Percentiles rank a stretch among this genome's conserved stretches.
These are phyloP conservation scores for Balaeniceps rex DNA, from an alignment of 2,113 vertebrate genomes.

Conservation along the genomic window DNA sequence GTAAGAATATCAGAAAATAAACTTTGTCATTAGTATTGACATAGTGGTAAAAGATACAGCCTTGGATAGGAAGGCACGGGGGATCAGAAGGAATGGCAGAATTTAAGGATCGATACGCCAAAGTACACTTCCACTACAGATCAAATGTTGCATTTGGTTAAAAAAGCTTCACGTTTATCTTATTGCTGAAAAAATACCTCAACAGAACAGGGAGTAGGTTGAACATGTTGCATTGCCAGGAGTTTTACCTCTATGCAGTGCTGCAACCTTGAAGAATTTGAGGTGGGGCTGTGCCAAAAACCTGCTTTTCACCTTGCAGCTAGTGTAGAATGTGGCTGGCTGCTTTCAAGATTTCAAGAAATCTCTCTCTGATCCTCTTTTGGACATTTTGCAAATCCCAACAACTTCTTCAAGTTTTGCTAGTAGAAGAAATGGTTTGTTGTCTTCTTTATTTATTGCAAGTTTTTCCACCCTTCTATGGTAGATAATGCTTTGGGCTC, in stretches of 20 bases:
- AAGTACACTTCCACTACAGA: background rate
- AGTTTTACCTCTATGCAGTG: background rate
- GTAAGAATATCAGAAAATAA: background rate
- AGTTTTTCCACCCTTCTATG: background rate
- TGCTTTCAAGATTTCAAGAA: background rate
- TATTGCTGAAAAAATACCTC: background rate
- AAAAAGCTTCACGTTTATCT: background rate
- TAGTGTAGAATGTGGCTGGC: background rate
- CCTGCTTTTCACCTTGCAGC: background rate
- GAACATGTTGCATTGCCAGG: background rate
- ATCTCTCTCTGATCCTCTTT: background rate
- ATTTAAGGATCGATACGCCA: background rate
- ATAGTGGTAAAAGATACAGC: background rate
- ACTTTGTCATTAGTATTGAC: background rate
- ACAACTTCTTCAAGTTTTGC: background rate
- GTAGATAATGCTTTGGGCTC: background rate
- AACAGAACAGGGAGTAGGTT: background rate
- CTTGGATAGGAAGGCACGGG: background rate
- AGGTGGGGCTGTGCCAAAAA: background rate
- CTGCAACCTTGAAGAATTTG: background rate
- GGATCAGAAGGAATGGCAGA: background rate
- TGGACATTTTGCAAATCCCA: background rate
- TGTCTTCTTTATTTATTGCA: background rate
- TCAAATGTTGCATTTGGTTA: background rate
- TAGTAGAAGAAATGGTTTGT: background rate